phyloP scores from a whole-genome alignment of 2,888 invertebrate genomes.

The Chironomus riparius region DNA sequence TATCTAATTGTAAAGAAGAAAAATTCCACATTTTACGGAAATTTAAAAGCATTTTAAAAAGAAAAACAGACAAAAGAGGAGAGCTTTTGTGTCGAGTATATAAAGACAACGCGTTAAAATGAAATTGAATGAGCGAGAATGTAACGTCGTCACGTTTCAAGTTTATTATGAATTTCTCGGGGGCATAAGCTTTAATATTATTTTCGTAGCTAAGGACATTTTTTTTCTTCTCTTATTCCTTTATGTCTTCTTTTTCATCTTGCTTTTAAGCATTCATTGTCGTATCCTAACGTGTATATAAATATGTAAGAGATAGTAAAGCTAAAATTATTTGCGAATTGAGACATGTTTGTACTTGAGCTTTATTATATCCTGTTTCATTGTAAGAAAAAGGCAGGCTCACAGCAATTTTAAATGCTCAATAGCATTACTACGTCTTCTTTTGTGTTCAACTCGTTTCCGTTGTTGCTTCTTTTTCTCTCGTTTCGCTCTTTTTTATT shows the following conservation, averaged over 20 bases:
- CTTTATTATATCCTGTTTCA: conserved; percentile 12
- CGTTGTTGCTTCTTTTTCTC: not conserved
- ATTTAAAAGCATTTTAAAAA: too few relatives aligned
- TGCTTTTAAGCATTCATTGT: not conserved
- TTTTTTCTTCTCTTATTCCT: not conserved
- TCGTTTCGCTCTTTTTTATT: not conserved
- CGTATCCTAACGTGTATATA: not conserved
- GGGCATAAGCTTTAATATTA: not conserved
- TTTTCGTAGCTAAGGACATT: not conserved
- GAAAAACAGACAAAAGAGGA: too few relatives aligned
- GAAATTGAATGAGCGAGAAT: not conserved
- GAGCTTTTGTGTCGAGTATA: not conserved
- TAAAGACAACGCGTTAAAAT: not conserved
- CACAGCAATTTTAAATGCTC: not conserved
- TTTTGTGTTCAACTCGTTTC: not conserved
- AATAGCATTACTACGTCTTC: not conserved
- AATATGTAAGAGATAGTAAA: not conserved
- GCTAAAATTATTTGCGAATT: not conserved
- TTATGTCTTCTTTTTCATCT: not conserved
- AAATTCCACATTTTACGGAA: too few relatives aligned
- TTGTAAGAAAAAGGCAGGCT: not conserved
- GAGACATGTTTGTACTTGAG: not conserved
- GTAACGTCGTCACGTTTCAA: conserved; percentile 18
- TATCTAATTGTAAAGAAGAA: too few relatives aligned
- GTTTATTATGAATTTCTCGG: conserved; percentile 21